phyloP scores from a whole-genome alignment of 2,113 vertebrate species.

The Scatophagus argus region DNA sequence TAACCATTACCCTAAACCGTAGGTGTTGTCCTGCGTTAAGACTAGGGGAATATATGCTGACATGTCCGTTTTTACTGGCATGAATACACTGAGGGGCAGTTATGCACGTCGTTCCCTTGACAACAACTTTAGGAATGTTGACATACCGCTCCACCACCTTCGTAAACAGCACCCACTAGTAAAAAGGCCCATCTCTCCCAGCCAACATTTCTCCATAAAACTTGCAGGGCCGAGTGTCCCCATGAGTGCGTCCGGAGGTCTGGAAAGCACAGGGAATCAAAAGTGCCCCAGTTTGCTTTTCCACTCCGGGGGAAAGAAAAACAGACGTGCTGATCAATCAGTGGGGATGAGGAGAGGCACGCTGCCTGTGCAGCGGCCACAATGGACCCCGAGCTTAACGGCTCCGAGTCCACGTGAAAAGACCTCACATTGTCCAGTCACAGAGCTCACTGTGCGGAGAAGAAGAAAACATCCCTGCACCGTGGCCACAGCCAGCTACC shows the following conservation, averaged over 20 bases:
- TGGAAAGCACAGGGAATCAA: slow-evolving; percentile 60
- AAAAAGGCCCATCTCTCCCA: slow-evolving; percentile 64
- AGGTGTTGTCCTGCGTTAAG: slow-evolving; percentile 50
- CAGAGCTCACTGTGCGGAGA: slow-evolving; percentile 68
- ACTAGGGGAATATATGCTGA: slow-evolving; percentile 48
- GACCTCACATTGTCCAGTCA: slow-evolving; percentile 67
- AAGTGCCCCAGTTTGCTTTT: slow-evolving; percentile 74
- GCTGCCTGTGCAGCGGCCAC: slow-evolving; percentile 64
- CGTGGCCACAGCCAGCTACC: slow-evolving; percentile 50
- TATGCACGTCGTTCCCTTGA: slow-evolving; percentile 62
- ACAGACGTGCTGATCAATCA: slow-evolving; percentile 73
- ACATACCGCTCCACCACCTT: slow-evolving; percentile 65
- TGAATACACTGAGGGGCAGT: slow-evolving; percentile 53
- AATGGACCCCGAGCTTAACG: slow-evolving; percentile 68
- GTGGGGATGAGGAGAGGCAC: slow-evolving; percentile 72
- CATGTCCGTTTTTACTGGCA: slow-evolving; percentile 58
- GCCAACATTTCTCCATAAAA: slow-evolving; percentile 71
- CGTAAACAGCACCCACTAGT: slow-evolving; percentile 66
- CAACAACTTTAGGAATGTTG: slow-evolving; percentile 75
- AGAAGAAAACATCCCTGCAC: slow-evolving; percentile 67
- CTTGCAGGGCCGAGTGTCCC: slow-evolving; percentile 36
- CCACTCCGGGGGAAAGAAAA: slow-evolving; percentile 75
- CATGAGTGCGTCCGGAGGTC: slow-evolving; percentile 47
- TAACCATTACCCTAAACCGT: slow-evolving; percentile 23
- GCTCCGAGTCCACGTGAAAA: slow-evolving; percentile 64